These are phyloP conservation scores for Macrocentrus cingulum DNA, from an alignment of 1,140 invertebrate species.

Conservation along the genomic window DNA sequence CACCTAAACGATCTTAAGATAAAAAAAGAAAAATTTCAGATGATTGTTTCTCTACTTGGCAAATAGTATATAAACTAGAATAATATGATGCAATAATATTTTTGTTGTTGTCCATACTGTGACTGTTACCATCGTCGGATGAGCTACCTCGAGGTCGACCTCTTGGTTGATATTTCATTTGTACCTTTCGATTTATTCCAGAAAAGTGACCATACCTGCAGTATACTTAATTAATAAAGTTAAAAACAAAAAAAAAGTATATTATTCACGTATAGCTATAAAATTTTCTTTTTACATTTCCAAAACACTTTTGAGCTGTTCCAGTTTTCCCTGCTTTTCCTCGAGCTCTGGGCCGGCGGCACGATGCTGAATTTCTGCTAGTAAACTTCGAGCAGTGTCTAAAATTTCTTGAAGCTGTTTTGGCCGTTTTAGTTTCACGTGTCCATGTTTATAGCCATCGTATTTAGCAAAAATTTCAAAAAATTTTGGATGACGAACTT, in stretches of 20 bases:
- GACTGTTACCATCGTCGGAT: conserved; percentile 87
- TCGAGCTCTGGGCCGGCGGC: conserved; percentile 90
- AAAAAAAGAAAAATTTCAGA: neutral
- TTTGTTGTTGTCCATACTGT: conserved; percentile 37
- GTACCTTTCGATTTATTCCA: conserved; percentile 99
- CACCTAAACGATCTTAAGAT: conserved; percentile 70
- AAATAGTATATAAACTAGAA: too few relatives aligned
- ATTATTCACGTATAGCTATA: neutral
- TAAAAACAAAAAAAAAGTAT: neutral
- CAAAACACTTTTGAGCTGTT: conserved; percentile 96
- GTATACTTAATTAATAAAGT: neutral
- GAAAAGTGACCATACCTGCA: conserved; percentile 98
- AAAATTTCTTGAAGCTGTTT: conserved; percentile 97
- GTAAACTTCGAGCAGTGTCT: conserved; percentile 86
- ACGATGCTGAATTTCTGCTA: conserved; percentile 84
- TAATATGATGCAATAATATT: too few relatives aligned
- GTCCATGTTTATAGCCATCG: conserved; percentile 91
- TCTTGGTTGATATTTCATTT: conserved; percentile 98
- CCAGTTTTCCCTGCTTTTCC: conserved; percentile 94
- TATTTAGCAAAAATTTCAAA: conserved; percentile 99
- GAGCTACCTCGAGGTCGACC: conserved; percentile 89
- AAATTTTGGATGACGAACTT: conserved; percentile 98
- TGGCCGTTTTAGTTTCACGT: conserved; percentile 96
- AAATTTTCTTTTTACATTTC: conserved; percentile 84
- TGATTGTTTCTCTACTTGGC: too few relatives aligned